Conservation (phyloP, 2,113 vertebrate species). For the Pseudolaguvia tuberculata region DNA sequence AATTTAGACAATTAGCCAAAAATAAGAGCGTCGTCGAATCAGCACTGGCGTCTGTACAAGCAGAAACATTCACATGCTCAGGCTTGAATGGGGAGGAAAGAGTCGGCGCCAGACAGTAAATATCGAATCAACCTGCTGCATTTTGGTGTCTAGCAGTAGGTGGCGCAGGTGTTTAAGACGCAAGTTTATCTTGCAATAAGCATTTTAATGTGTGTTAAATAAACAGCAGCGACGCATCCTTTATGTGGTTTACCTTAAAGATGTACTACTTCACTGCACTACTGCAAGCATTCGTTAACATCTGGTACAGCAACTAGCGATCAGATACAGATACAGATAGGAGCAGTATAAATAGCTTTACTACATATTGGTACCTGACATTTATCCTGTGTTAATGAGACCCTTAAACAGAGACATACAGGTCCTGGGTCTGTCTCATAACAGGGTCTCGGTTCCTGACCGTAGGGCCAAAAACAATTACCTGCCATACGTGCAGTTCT, state of each 20-base stretch:
- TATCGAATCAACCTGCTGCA: slow-evolving; percentile 4
- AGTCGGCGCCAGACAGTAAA: not conserved
- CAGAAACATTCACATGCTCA: slow-evolving; percentile 3
- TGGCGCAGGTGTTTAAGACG: slow-evolving; percentile 64
- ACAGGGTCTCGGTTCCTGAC: slow-evolving; percentile 27
- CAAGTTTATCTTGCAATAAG: not conserved
- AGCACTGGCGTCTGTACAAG: not conserved
- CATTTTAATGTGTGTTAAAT: not conserved
- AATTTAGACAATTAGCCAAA: slow-evolving; percentile 29
- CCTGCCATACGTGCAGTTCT: slow-evolving; percentile 13
- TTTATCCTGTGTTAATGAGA: slow-evolving; percentile 20
- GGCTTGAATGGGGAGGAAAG: not conserved
- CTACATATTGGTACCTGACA: not conserved
- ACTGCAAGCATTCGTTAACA: not conserved
- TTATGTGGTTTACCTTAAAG: not conserved
- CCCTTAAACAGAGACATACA: not conserved
- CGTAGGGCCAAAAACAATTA: slow-evolving; percentile 54
- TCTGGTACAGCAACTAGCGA: not conserved
- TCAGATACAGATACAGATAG: not conserved
- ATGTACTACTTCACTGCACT: not conserved
- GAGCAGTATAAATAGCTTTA: not conserved
- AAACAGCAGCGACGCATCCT: not conserved
- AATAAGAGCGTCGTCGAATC: slow-evolving; percentile 5
- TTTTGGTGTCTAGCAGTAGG: slow-evolving; percentile 61
- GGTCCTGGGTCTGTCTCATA: slow-evolving; percentile 23